Evolutionary conservation across 2,113 vertebrate species (phyloP), one percentile per base, ranked within the genome.

Genomic region (Grus americana): DNA sequence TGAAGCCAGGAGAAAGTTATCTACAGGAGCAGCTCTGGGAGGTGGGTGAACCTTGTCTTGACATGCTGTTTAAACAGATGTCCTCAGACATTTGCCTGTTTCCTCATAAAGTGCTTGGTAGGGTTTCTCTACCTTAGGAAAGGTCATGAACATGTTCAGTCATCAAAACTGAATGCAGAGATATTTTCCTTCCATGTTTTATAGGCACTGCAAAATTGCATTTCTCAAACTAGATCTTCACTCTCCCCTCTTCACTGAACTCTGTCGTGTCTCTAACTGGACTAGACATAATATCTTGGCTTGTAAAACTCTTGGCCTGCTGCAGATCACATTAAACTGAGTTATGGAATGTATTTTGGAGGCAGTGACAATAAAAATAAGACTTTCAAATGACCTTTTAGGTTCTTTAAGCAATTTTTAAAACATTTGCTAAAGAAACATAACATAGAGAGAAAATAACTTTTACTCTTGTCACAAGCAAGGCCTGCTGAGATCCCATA

Each of bases 331-430:
- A 96, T 97, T 97, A 95, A 97, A 96, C 66, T 97, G 78, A 96
- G 95, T 90, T 96, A 96, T 90, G 96, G 96, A 98, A 98, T 97
- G 97, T 34, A 68, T 95, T 98, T 94, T 97, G 92, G 87, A 97
- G 96, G 96, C 95, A 96, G 82, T 94, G 92, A 95, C 92, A 97
- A 96, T 98, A 97, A 98, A 98, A 98, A 96, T 79, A 97, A 94
- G 93, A 95, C 84, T 97, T 97, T 96, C 34, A 82, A 97, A 96
- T 96, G 96, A 97, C 86, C 87, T 94, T 95, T 96, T 95, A 96
- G 76, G 92, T 96, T 96, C 88, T 94, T 97, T 63, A 96, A 97
- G 92, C 80, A 96, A 93, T 95, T 93, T 93, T 95, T 79, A 93
- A 97, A 97, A 92, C 88, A 86, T 97, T 96, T 95, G 52, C 83